Evolutionary conservation across 2,888 invertebrate genomes (phyloP).

Genomic region (Rotaria socialis): DNA sequence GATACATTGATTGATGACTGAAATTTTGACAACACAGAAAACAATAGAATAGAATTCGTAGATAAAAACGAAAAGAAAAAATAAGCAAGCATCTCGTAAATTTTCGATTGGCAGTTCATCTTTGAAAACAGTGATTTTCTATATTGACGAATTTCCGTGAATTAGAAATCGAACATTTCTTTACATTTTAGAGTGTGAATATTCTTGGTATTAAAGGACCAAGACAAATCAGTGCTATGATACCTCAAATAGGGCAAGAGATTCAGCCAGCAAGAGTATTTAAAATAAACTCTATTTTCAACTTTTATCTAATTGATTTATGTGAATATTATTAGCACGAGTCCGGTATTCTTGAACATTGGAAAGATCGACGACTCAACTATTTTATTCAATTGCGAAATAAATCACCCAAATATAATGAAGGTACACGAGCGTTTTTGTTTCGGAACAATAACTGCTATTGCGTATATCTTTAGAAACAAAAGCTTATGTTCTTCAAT

Average conservation of each 20-base stretch:
- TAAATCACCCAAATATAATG: not conserved
- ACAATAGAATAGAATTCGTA: too few species aligned
- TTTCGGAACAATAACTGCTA: too few species aligned
- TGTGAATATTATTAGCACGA: not conserved
- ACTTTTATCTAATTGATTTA: too few species aligned
- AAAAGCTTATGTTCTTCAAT: not conserved
- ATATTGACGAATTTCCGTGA: too few species aligned
- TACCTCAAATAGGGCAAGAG: slow-evolving; percentile 85
- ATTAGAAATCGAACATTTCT: too few species aligned
- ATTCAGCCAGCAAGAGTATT: slow-evolving; percentile 77
- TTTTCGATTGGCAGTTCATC: too few species aligned
- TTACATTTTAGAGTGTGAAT: slow-evolving; percentile 75
- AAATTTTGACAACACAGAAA: too few species aligned
- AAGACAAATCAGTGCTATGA: slow-evolving; percentile 94
- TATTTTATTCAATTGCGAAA: not conserved
- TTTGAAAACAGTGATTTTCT: too few species aligned
- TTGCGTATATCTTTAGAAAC: not conserved
- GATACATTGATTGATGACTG: too few species aligned
- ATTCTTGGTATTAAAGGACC: slow-evolving; percentile 98
- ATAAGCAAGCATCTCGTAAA: too few species aligned
- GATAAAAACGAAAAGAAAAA: too few species aligned
- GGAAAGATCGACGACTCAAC: not conserved
- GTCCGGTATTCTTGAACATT: not conserved
- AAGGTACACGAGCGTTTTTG: not conserved
- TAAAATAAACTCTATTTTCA: too few species aligned